These are phyloP conservation scores for Phoebastria nigripes DNA, from an alignment of 2,797 vertebrate genomes.

Conservation along the genomic window DNA sequence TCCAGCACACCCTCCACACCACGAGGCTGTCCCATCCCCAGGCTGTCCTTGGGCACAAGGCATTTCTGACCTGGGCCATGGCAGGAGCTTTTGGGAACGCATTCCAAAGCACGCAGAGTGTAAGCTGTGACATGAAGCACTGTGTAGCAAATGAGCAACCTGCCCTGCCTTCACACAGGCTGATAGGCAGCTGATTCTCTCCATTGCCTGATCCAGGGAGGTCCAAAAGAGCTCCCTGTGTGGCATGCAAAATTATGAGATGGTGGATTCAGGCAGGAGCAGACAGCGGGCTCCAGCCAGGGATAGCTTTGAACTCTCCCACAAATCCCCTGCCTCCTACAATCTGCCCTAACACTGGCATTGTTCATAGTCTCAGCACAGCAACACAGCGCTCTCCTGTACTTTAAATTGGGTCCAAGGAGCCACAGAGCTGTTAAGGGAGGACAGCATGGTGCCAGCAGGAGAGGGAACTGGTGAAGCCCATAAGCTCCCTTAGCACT, in stretches of 20 bases:
- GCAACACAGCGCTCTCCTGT: accelerated
- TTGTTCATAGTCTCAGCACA: background rate
- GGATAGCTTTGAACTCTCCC: background rate
- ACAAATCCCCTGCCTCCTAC: background rate
- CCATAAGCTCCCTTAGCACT: background rate
- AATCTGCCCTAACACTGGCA: background rate
- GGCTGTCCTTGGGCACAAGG: background rate
- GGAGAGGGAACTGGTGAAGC: background rate
- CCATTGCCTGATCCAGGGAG: background rate
- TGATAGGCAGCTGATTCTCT: background rate
- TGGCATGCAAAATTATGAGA: background rate
- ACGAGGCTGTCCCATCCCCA: background rate
- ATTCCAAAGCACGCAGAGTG: background rate
- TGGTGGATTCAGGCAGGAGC: background rate
- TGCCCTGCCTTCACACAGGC: background rate
- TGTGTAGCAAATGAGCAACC: accelerated
- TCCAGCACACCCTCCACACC: background rate
- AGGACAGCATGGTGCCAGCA: background rate
- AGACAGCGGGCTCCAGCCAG: background rate
- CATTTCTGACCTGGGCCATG: background rate
- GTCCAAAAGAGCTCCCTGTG: background rate
- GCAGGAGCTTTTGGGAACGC: background rate
- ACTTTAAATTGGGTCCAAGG: background rate
- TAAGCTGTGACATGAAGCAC: background rate
- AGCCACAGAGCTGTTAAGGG: background rate